Evolutionary conservation across 2,888 invertebrate species (phyloP), one percentile per base, ranked within the genome.

Genomic region (Hyppa rectilinea): DNA sequence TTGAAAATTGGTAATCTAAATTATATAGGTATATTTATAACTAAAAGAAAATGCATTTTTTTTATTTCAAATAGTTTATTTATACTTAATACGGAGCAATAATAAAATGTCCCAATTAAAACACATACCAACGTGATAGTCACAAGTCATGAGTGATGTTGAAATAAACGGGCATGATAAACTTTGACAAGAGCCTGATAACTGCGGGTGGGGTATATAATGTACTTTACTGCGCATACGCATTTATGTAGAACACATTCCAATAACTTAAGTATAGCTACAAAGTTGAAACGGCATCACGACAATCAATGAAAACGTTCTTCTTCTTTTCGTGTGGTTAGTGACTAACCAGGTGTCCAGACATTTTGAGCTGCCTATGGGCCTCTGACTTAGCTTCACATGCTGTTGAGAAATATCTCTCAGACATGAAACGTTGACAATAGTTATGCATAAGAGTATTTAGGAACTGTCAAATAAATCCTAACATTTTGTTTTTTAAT

Each of bases 181-280:
- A 83, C 84, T 84, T 78, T 84, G 84, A 83, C 84, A 45, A 55
- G 31, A 69, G 60, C 17, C 34, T 43, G 79, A 80, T 80, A 80
- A 12, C 20, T 49, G 47, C 26, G 29, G 43, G 59, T 59, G 59
- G 31, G 31, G 47, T 43, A 69, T 23, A 70, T 70, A 62, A 71
- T 64, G 50, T 78, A 65, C 55, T 17, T 9, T 70, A 68, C 26
- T 69, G 55, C 38, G 17, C 7, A 23, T 64, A 70, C 17, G 62
- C 50, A 45, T 68, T 71, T 75, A 77, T 77, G 69, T 49, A 53
- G 49, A 67, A 62, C 62, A n/a, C 58, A n/a, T 36, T 23, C 49
- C 26, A 38, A 70, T 72, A 63, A 43, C 23, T 55, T 43, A 53
- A 4, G 14, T 49, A 69, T 23, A 4, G 5, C 20, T 34, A 64